A percentile compares a stretch with the other conserved stretches of the same genome.
Evolutionary conservation across 2,113 vertebrate genomes (phyloP).

Genomic region (Poecilia latipinna): DNA sequence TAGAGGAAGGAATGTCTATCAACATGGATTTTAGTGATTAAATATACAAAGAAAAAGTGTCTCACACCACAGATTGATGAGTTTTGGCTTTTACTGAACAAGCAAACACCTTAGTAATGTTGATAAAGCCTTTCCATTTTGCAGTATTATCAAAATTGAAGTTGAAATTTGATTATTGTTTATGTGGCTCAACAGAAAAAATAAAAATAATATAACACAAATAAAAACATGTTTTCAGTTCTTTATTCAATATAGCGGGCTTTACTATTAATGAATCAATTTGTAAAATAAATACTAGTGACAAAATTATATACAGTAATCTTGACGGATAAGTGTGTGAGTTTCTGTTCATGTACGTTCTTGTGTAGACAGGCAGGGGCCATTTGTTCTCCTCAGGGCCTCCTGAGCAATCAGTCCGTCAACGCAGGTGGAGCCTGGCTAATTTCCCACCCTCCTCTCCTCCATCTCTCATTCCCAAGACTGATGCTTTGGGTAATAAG

Average conservation of each 20-base stretch:
- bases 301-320: conserved; percentile 19
- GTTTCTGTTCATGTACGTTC: conserved; percentile 28
- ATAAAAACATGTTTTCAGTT: background rate
- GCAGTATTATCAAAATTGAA: background rate
- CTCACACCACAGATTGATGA: too few relatives aligned
- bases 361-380: conserved; percentile 51
- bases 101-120: background rate
- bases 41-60: background rate
- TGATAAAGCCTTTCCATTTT: background rate
- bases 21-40: background rate
- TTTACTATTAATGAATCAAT: conserved; percentile 4
- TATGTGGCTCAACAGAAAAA: background rate
- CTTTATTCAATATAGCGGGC: background rate
- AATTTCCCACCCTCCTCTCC: conserved; percentile 74
- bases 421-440: conserved; percentile 73
- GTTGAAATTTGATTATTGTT: background rate
- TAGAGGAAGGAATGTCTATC: background rate
- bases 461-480: conserved; percentile 70
- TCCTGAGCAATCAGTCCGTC: conserved; percentile 80
- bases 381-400: conserved; percentile 77
- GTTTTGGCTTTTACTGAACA: too few relatives aligned
- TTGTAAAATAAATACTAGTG: conserved; percentile 11
- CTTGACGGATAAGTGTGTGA: conserved; percentile 27
- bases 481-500: conserved; percentile 83
- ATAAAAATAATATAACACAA: background rate